Evolutionary conservation across 2,797 vertebrate genomes (phyloP).

Genomic region (Crax fasciolata): DNA sequence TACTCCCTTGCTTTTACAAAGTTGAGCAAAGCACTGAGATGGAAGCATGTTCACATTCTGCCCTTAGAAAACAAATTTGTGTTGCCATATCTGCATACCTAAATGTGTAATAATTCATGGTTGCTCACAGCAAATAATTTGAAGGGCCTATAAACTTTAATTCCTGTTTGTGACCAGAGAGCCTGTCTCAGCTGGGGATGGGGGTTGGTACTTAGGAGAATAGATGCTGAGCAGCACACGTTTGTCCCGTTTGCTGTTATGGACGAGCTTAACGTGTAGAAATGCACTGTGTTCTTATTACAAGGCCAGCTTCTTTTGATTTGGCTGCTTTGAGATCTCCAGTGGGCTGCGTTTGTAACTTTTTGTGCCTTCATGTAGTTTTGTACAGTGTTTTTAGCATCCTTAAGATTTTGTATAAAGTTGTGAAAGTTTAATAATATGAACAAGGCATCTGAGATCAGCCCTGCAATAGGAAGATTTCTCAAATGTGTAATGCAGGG

Average conservation of each 20-base stretch:
- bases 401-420: conserved; percentile 48
- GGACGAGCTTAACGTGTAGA: background rate
- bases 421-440: background rate
- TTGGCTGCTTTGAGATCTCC: conserved; percentile 55
- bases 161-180: background rate
- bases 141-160: background rate
- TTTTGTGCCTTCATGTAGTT: conserved; percentile 67
- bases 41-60: background rate
- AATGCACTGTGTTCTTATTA: background rate
- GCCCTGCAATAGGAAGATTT: background rate
- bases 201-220: background rate
- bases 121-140: background rate
- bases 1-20: background rate
- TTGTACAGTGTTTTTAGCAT: conserved; percentile 55
- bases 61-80: background rate
- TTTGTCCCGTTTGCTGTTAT: background rate
- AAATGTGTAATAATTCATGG: background rate
- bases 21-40: background rate
- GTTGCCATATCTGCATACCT: background rate
- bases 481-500: background rate
- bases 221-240: background rate
- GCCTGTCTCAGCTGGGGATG: background rate
- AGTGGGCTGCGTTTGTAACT: conserved; percentile 9
- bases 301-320: conserved; percentile 51
- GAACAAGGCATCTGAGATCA: conserved; percentile 4